These are phyloP conservation scores for Drosophila nr. perissopoda DNA, from an alignment of 2,888 invertebrate genomes.

Conservation along the genomic window DNA sequence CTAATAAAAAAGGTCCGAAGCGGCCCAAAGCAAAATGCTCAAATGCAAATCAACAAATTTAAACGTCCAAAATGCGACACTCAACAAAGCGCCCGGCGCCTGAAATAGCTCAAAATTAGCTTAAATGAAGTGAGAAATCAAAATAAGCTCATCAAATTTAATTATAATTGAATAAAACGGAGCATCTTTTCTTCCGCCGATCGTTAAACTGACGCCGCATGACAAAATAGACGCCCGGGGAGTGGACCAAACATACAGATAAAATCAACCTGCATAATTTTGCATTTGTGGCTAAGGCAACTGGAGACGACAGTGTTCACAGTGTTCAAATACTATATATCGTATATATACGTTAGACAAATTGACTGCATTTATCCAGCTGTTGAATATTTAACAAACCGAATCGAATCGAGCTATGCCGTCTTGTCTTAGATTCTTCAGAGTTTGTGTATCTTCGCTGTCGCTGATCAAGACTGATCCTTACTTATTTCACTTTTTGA, in stretches of 20 bases:
- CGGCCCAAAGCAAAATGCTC: conserved; percentile 23
- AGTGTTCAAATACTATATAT: background rate
- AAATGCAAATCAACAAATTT: conserved; percentile 55
- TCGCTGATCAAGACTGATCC: background rate
- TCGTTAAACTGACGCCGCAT: conserved; percentile 78
- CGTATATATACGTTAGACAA: background rate
- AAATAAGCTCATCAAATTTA: conserved; percentile 77
- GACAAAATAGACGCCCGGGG: conserved; percentile 41
- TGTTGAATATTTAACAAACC: background rate
- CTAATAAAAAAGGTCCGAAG: conserved; percentile 26
- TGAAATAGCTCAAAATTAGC: conserved; percentile 68
- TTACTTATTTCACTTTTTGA: background rate
- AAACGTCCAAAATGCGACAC: conserved; percentile 42
- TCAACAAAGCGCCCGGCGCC: conserved; percentile 59
- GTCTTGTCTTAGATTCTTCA: background rate
- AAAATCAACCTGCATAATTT: conserved; percentile 10
- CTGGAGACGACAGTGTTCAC: background rate
- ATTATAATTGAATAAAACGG: conserved; percentile 63
- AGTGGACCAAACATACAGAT: background rate
- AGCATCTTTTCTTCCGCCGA: conserved; percentile 47
- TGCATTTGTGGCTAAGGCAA: background rate
- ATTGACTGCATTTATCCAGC: background rate
- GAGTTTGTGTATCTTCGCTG: background rate
- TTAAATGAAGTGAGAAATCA: conserved; percentile 79
- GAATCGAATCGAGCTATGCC: background rate